Evolutionary conservation across 2,888 invertebrate genomes (phyloP), one percentile per base, ranked within the genome.

Genomic region (Chaetoderma sp.): DNA sequence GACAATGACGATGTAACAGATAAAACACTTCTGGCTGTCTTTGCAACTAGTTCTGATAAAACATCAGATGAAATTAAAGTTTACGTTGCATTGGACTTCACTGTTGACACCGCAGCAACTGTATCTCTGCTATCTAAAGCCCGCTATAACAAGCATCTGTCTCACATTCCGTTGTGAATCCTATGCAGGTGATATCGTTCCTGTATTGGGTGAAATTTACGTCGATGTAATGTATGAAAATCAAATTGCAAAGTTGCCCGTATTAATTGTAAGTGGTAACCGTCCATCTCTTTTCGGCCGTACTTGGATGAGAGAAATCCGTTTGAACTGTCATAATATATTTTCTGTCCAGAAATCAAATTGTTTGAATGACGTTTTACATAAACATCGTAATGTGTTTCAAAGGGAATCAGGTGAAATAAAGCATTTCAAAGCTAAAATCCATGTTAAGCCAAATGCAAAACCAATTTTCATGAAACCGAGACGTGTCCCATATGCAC

Each of bases 381-480:
- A n/a, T n/a, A n/a, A n/a, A n/a, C n/a, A n/a, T n/a, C n/a, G n/a
- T n/a, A n/a, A 6, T 21, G 32, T 58, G 21, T 58, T 58, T 23
- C 16, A 58, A 13, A 25, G 13, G n/a, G n/a, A n/a, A 44, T 21
- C 23, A 16, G 58, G 28, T 6, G 21, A 16, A 10, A 58, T 58
- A 16, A 44, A 49, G 13, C 44, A 45, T 23, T 5, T 30, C 16
- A 6, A 25, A 30, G 59, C 59, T 16, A 16, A 49, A 8, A 21
- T 47, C 10, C n/a, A 25, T 13, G n/a, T 59, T 8, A 59, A 59
- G 16, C 30, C 45, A 16, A 50, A 64, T 30, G 61, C 63, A 23
- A 18, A 49, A 21, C 61, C 61, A 13, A 44, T 23, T 28, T 63
- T 65, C 44, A 49, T 5, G 36, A 63, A 63, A 36, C 32, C 63